Evolutionary conservation across 2,797 vertebrate species (phyloP).

Genomic region (Loris lydekkerianus): DNA sequence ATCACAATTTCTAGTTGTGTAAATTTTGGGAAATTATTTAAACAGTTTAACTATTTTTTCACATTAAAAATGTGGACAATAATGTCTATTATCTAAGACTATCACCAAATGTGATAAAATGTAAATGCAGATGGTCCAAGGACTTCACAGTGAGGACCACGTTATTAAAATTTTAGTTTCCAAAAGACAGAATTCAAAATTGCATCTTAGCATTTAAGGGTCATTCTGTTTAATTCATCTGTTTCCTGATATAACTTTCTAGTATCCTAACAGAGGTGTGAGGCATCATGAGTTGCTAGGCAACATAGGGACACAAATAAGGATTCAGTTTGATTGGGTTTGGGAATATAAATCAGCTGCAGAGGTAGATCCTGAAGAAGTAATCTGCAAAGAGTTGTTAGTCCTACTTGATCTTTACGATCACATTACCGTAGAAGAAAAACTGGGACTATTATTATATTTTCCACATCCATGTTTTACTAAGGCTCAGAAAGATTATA

Average conservation of each 20-base stretch:
- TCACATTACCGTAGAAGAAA: not conserved
- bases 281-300: constrained; percentile 8
- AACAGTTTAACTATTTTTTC: constrained; percentile 10
- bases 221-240: constrained; percentile 17
- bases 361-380: not conserved
- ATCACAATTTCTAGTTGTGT: not conserved
- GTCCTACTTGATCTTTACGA: constrained; percentile 4
- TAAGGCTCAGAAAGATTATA: not conserved
- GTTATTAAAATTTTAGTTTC: constrained; percentile 27
- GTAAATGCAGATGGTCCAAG: not conserved
- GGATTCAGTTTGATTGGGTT: not conserved
- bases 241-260: constrained; percentile 8
- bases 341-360: not conserved
- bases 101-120: not conserved
- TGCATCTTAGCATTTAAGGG: not conserved
- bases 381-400: not conserved
- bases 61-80: not conserved
- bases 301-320: not conserved
- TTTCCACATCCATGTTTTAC: not conserved
- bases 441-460: not conserved
- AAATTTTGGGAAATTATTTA: constrained; percentile 20
- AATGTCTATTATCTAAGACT: not conserved
- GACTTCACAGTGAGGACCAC: not conserved
- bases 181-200: not conserved
- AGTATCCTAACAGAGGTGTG: not conserved